Percentiles rank a stretch among this genome's conserved stretches.
Evolutionary conservation across 2,797 vertebrate genomes (phyloP).

Genomic region (Bradypodion pumilum): DNA sequence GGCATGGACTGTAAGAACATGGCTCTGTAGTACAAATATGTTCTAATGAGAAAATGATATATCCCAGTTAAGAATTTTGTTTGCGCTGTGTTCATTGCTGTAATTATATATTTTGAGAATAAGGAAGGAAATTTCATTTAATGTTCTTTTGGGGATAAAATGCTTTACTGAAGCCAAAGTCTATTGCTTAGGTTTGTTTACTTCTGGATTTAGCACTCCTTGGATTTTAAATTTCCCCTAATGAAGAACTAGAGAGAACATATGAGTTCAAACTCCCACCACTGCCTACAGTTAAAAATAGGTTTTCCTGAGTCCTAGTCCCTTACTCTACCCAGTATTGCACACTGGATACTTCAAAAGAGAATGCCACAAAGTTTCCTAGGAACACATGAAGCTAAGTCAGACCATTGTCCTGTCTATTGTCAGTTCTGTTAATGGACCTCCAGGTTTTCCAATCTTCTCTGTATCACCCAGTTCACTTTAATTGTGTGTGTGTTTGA

Average conservation of each 20-base stretch:
- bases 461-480: neutral
- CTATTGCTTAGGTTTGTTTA: neutral
- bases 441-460: neutral
- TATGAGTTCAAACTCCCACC: neutral
- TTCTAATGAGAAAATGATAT: neutral
- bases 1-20: too few relatives aligned
- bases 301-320: too few relatives aligned
- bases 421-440: too few relatives aligned
- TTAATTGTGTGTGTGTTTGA: neutral
- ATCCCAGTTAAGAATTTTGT: neutral
- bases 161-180: neutral
- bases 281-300: neutral
- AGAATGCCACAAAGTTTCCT: too few relatives aligned
- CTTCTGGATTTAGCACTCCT: neutral
- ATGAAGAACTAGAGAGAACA: neutral
- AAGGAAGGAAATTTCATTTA: conserved; percentile 21
- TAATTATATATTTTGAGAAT: conserved; percentile 28
- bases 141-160: neutral
- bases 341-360: too few relatives aligned
- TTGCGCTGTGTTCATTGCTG: neutral
- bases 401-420: too few relatives aligned
- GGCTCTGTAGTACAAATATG: too few relatives aligned
- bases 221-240: neutral
- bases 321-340: too few relatives aligned
- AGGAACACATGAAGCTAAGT: too few relatives aligned